A percentile compares a stretch with the other conserved stretches of the same genome.
Conservation (phyloP, 2,113 vertebrate species). For the Corvus moneduloides region DNA sequence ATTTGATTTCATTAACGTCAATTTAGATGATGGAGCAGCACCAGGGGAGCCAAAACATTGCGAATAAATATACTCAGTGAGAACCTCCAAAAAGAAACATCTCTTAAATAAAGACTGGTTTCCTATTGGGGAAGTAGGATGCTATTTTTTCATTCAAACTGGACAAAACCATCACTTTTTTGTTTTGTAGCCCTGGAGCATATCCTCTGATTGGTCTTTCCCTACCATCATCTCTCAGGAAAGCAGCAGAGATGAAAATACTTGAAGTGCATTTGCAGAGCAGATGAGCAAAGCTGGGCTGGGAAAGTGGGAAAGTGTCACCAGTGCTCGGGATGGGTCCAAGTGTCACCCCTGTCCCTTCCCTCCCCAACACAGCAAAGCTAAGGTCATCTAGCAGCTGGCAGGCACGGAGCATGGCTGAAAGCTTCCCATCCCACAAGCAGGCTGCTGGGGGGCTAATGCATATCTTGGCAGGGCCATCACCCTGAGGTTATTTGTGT, state of each 20-base stretch:
- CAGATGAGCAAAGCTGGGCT: background rate
- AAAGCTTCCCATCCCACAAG: background rate
- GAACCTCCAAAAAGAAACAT: background rate
- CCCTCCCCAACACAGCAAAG: background rate
- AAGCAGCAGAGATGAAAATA: background rate
- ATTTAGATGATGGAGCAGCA: background rate
- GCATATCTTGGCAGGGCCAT: background rate
- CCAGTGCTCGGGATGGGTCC: background rate
- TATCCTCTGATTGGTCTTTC: background rate
- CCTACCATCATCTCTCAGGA: background rate
- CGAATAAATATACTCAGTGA: background rate
- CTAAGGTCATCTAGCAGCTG: background rate
- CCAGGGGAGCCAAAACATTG: background rate
- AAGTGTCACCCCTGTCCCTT: background rate
- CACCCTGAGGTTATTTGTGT: background rate
- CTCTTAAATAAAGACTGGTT: background rate
- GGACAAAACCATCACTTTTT: background rate
- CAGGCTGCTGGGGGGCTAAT: background rate
- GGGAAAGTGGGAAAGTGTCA: background rate
- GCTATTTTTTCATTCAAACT: background rate
- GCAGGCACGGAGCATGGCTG: accelerated
- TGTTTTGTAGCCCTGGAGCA: background rate
- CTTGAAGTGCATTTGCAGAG: background rate
- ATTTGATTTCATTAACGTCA: background rate
- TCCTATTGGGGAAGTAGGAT: background rate